phyloP scores from a whole-genome alignment of 2,797 vertebrate genomes.

The Labeo calbasu region DNA sequence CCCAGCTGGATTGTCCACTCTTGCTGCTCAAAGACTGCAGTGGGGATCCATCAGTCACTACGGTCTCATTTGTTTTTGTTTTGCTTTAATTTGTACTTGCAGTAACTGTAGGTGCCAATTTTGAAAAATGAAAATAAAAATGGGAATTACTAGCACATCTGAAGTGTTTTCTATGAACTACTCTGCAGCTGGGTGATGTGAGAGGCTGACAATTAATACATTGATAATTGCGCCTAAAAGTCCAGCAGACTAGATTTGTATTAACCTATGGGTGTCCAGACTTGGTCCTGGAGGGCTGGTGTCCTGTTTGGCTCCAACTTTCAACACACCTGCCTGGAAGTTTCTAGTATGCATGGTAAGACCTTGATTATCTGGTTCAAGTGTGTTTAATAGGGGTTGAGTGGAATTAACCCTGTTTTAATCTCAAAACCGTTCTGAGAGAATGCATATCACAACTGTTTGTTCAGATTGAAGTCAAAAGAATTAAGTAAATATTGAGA shows the following conservation, averaged over 20 bases:
- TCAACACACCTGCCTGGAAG: not conserved
- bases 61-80: slow-evolving; percentile 56
- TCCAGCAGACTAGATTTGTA: not conserved
- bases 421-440: not conserved
- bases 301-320: not conserved
- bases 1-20: slow-evolving; percentile 12
- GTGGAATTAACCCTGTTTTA: not conserved
- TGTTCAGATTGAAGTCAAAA: not conserved
- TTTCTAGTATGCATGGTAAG: not conserved
- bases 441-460: not conserved
- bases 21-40: not conserved
- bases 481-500: not conserved
- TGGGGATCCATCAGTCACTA: not conserved
- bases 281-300: not conserved
- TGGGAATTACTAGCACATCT: slow-evolving; percentile 66
- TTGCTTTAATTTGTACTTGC: slow-evolving; percentile 66
- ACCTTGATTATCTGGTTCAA: not conserved
- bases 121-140: slow-evolving; percentile 75
- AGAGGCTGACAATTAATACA: not conserved
- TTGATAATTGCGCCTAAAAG: not conserved
- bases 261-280: not conserved
- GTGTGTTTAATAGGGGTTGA: not conserved
- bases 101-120: slow-evolving; percentile 58
- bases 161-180: not conserved
- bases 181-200: too few species aligned